phyloP scores from a whole-genome alignment of 2,797 vertebrate genomes.

The Neostethus bicornis region DNA sequence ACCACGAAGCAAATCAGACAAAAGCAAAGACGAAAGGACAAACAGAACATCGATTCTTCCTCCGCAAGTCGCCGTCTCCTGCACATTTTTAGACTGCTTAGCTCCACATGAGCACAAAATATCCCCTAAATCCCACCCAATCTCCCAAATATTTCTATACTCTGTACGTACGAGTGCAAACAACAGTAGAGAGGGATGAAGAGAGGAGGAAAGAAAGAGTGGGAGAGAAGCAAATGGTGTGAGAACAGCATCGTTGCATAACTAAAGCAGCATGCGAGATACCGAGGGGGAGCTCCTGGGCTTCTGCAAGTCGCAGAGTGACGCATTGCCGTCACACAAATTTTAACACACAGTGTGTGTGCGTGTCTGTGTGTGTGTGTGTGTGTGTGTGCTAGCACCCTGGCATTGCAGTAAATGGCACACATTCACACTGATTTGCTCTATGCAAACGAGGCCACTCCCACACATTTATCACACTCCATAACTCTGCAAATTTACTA shows the following conservation, averaged over 20 bases:
- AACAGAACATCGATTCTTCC: slow-evolving; percentile 33
- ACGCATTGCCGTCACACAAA: slow-evolving; percentile 57
- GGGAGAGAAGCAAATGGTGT: slow-evolving; percentile 46
- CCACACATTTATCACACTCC: slow-evolving; percentile 49
- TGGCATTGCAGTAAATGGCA: slow-evolving; percentile 58
- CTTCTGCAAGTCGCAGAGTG: slow-evolving; percentile 69
- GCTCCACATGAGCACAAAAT: slow-evolving; percentile 27
- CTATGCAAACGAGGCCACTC: slow-evolving; percentile 42
- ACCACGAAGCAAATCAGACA: slow-evolving; percentile 21
- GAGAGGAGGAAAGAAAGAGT: slow-evolving; percentile 19
- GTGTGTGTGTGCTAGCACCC: neutral
- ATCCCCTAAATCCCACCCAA: slow-evolving; percentile 33
- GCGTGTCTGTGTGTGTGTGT: no score
- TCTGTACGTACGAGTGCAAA: slow-evolving; percentile 26
- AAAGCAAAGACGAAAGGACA: slow-evolving; percentile 26
- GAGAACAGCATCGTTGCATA: slow-evolving; percentile 70
- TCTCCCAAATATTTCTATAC: slow-evolving; percentile 24
- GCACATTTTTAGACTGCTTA: slow-evolving; percentile 25
- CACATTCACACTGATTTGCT: slow-evolving; percentile 46
- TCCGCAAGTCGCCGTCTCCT: slow-evolving; percentile 34
- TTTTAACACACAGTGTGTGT: neutral
- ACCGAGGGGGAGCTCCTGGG: slow-evolving; percentile 71
- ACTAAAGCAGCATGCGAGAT: slow-evolving; percentile 68
- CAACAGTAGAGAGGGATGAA: slow-evolving; percentile 28
- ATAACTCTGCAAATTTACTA: slow-evolving; percentile 33